Conservation (phyloP, 2,113 vertebrate species). For the Alaudala cheleensis region DNA sequence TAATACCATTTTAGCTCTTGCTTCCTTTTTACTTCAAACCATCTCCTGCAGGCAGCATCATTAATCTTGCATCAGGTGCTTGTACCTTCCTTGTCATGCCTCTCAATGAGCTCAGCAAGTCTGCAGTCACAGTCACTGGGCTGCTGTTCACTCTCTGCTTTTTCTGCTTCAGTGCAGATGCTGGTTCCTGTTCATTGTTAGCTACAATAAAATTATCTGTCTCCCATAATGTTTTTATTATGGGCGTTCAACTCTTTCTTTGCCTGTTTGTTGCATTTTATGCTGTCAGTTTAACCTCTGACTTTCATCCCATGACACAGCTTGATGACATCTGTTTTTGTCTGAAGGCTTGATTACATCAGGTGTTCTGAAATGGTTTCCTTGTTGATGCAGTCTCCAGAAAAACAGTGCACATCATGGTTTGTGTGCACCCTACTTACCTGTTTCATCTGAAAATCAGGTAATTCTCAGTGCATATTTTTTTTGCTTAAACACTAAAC, state of each 20-base stretch:
- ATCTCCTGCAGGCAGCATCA: background rate
- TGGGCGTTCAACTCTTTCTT: background rate
- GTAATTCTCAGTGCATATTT: background rate
- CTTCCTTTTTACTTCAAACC: background rate
- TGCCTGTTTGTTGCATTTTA: background rate
- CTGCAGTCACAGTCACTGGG: background rate
- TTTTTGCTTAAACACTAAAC: background rate
- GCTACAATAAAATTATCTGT: background rate
- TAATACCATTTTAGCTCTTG: background rate
- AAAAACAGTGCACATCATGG: background rate
- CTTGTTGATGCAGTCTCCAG: background rate
- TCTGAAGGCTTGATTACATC: background rate
- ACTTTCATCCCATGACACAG: background rate
- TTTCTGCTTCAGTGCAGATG: slow-evolving; percentile 17
- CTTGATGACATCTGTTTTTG: background rate
- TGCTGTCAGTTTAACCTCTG: background rate
- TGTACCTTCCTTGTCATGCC: background rate
- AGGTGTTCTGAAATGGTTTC: background rate
- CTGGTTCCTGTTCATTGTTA: background rate
- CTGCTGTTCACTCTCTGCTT: background rate
- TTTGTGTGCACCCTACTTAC: background rate
- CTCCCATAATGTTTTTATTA: background rate
- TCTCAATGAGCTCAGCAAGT: slow-evolving; percentile 18
- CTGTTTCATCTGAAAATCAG: background rate
- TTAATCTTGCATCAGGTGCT: slow-evolving; percentile 42